These are phyloP conservation scores for Mystacornis crossleyi DNA, from an alignment of 2,113 vertebrate genomes.

Conservation along the genomic window DNA sequence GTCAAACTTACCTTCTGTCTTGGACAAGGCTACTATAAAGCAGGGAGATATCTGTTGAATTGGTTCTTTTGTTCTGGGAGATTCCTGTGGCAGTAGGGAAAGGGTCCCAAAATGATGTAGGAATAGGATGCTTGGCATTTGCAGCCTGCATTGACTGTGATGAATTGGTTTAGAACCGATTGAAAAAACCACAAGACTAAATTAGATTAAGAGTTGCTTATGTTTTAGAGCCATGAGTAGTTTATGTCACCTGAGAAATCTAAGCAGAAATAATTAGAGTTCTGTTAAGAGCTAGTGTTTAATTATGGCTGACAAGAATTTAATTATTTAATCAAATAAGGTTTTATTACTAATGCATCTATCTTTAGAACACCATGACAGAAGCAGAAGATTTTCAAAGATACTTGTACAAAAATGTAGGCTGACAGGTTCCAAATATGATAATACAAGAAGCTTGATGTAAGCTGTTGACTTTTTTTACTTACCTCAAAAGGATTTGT, in stretches of 20 bases:
- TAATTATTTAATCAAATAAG: conserved; percentile 52
- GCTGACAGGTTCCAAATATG: not conserved
- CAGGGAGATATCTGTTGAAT: not conserved
- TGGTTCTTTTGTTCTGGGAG: not conserved
- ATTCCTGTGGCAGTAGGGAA: not conserved
- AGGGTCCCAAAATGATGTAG: not conserved
- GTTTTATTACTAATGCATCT: conserved; percentile 1
- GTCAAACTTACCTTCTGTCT: not conserved
- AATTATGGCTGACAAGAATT: conserved; percentile 33
- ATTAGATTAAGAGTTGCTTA: not conserved
- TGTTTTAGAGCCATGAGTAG: not conserved
- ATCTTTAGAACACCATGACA: not conserved
- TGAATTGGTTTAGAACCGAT: not conserved
- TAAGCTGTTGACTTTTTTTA: not conserved
- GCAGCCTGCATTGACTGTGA: not conserved
- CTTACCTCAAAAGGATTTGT: not conserved
- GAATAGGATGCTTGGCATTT: not conserved
- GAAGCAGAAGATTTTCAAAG: conserved; percentile 2
- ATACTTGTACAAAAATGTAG: not conserved
- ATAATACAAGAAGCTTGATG: not conserved
- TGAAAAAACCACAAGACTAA: not conserved
- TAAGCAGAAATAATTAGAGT: conserved; percentile 31
- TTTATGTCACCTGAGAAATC: conserved; percentile 2
- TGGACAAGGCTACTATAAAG: not conserved
- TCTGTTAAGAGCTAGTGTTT: conserved; percentile 1